Percentiles rank a stretch among this genome's conserved stretches.
These are phyloP conservation scores for Lasioglossum morio DNA, from an alignment of 2,888 invertebrate genomes.

Conservation along the genomic window DNA sequence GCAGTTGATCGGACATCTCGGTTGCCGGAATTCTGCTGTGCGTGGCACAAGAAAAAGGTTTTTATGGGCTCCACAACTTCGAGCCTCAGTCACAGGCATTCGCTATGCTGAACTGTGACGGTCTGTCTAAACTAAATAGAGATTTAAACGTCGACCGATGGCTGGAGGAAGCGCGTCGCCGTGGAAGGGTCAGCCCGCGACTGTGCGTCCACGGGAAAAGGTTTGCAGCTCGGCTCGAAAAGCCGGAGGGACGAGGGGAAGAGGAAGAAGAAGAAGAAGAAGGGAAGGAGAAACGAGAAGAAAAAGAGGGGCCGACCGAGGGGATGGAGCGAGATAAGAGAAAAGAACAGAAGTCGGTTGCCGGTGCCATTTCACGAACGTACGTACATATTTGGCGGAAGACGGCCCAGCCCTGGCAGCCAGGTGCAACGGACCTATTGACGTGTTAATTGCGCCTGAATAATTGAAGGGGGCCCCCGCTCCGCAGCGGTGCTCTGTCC, in stretches of 20 bases:
- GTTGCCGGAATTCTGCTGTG: no score
- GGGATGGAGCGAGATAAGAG: slow-evolving; percentile 25
- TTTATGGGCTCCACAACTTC: no score
- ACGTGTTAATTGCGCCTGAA: slow-evolving; percentile 82
- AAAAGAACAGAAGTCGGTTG: slow-evolving; percentile 42
- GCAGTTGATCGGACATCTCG: no score
- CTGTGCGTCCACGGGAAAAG: not conserved
- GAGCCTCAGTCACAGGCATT: no score
- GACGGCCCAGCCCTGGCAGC: slow-evolving; percentile 71
- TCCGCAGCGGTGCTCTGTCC: slow-evolving; percentile 74
- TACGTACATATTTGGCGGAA: slow-evolving; percentile 71
- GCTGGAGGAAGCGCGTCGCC: not conserved
- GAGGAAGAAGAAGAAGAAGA: not conserved
- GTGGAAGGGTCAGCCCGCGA: not conserved
- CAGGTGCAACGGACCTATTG: slow-evolving; percentile 81
- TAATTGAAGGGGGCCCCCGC: slow-evolving; percentile 76
- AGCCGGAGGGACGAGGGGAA: not conserved
- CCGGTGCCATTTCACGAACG: slow-evolving; percentile 66
- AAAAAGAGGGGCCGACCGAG: slow-evolving; percentile 13
- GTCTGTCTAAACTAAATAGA: no score
- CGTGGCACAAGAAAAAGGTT: no score
- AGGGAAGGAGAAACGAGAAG: not conserved
- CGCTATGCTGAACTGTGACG: no score
- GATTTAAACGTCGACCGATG: not conserved
- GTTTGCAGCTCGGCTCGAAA: not conserved